Conservation (phyloP, 23 tunicate species). For the Ascidia mentula region DNA sequence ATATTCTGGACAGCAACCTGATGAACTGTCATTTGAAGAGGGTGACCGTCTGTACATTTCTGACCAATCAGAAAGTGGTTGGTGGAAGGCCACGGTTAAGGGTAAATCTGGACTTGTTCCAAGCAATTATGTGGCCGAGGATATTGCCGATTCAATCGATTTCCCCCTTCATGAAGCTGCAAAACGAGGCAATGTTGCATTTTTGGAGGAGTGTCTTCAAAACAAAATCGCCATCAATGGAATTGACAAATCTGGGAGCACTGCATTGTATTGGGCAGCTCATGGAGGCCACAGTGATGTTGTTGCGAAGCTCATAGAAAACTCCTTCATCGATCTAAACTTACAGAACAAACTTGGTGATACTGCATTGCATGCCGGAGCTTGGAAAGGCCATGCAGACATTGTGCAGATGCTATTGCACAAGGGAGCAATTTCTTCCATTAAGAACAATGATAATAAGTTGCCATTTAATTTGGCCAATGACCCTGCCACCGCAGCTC, state of each 20-base stretch:
- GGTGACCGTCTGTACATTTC: conserved; percentile 83
- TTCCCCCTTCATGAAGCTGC: conserved; percentile 98
- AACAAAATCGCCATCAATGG: conserved; percentile 80
- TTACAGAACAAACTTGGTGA: conserved; percentile 87
- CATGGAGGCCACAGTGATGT: conserved; percentile 89
- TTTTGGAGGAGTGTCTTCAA: conserved; percentile 67
- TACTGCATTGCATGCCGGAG: conserved; percentile 77
- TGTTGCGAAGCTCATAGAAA: conserved; percentile 54
- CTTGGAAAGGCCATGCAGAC: conserved; percentile 83
- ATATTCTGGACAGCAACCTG: conserved; percentile 62
- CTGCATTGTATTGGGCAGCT: conserved; percentile 92
- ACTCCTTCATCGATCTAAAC: conserved; percentile 60
- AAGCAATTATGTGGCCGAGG: conserved; percentile 89
- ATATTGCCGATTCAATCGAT: conserved; percentile 72
- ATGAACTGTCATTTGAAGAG: conserved; percentile 87
- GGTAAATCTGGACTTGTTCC: conserved; percentile 92
- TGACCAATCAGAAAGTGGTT: conserved; percentile 69
- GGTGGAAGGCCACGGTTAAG: conserved; percentile 86
- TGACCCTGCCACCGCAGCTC: conserved; percentile 60
- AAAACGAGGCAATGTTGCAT: conserved; percentile 81
- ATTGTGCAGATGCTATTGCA: conserved; percentile 47
- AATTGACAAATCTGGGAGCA: conserved; percentile 78
- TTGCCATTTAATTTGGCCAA: conserved; percentile 63
- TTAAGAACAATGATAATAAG: conserved; percentile 76
- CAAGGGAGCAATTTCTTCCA: conserved; percentile 49